Evolutionary conservation across 2,797 vertebrate genomes (phyloP).

Genomic region (Pseudochirops corinnae): DNA sequence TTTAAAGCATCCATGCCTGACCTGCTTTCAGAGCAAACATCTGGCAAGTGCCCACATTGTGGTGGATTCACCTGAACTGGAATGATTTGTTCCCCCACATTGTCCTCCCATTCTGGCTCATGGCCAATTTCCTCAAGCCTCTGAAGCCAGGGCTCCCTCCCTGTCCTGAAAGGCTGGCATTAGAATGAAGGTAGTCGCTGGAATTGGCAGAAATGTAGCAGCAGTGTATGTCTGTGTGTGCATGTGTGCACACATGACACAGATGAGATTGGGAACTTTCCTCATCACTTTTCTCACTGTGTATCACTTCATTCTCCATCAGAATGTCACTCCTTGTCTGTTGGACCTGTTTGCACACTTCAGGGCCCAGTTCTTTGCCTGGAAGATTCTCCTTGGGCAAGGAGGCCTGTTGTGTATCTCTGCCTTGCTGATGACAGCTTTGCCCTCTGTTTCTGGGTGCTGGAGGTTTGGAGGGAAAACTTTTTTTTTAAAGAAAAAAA

Average conservation of each 20-base stretch:
- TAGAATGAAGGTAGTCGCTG: background rate
- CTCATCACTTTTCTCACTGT: background rate
- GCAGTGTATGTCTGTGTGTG: background rate
- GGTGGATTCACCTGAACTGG: background rate
- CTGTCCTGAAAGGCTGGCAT: background rate
- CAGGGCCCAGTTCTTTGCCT: slow-evolving; percentile 28
- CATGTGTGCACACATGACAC: background rate
- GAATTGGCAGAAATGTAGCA: background rate
- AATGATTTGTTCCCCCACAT: background rate
- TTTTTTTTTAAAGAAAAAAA: slow-evolving; percentile 65
- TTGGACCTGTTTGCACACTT: slow-evolving; percentile 36
- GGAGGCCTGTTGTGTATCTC: slow-evolving; percentile 77
- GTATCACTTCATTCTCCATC: background rate
- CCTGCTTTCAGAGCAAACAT: background rate
- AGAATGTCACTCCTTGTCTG: background rate
- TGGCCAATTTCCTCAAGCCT: background rate
- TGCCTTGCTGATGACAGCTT: slow-evolving; percentile 71
- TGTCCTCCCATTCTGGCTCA: background rate
- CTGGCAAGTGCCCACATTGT: background rate
- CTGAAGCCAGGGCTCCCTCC: background rate
- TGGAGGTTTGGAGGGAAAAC: slow-evolving; percentile 57
- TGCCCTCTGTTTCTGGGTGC: slow-evolving; percentile 61
- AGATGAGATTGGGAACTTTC: background rate
- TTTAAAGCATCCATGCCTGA: background rate
- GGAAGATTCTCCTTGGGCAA: slow-evolving; percentile 71